Evolutionary conservation across 2,113 vertebrate genomes (phyloP), one percentile per base, ranked within the genome.

Genomic region (Pomatorhinus ruficollis): DNA sequence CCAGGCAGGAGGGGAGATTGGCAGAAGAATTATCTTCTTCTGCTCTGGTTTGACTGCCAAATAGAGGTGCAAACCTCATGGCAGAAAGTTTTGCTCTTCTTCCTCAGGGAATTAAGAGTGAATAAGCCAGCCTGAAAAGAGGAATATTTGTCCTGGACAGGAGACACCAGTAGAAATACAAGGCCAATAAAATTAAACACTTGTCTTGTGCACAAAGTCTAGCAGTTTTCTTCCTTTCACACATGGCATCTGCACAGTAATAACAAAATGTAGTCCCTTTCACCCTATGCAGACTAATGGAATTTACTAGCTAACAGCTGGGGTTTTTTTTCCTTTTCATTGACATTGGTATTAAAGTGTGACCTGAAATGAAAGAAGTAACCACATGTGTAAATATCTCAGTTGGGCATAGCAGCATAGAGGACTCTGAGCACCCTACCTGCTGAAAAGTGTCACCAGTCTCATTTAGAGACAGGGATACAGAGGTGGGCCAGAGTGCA

Each of bases 131-230:
- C 11, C 25, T 90, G 57, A 75, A 79, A 97, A 80, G 45, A 87
- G 11, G 82, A 96, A 91, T 95, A 82, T 87, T 95, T 94, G 33
- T 94, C 45, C 88, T 95, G 96, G 95, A 74, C 54, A 80, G 28
- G 27, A 90, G 20, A 66, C 23, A 82, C 19, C 42, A 74, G 63
- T 31, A 80, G 93, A 82, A 96, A 76, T 86, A 61, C 45, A 76
- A 85, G 60, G 47, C 47, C 7, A 83, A 49, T 57, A 75, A 69
- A 80, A 91, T 79, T 76, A 85, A 93, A 71, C 54, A 83, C 60
- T 95, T 91, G 39, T 23, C 20, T 49, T 74, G 35, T 56, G 42
- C 42, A 54, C 11, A 9, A 57, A 66, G 25, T 35, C 59, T 45
- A 86, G 19, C 16, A 66, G 42, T 74, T 86, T 86, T 86, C 68